Conservation (phyloP, 2,888 invertebrate species). For the Lasioglossum figueresi region DNA sequence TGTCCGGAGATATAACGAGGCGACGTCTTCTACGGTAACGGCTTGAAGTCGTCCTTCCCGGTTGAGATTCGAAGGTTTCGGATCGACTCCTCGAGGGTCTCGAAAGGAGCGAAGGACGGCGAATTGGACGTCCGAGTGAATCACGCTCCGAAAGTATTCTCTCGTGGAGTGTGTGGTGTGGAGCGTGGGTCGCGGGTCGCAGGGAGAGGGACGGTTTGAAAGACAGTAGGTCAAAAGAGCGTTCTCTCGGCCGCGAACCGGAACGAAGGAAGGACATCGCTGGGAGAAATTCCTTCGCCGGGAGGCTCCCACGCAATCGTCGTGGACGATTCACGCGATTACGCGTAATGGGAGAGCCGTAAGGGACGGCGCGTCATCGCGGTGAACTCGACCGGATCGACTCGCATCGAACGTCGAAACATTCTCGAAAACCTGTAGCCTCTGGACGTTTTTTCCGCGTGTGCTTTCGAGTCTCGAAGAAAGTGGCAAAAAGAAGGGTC, state of each 20-base stretch:
- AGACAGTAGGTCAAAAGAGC: slow-evolving; percentile 66
- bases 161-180: background rate
- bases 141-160: slow-evolving; percentile 42
- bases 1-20: background rate
- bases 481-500: background rate
- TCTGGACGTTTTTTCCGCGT: background rate
- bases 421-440: background rate
- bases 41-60: background rate
- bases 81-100: slow-evolving; percentile 28
- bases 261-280: slow-evolving; percentile 59
- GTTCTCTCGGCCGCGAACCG: slow-evolving; percentile 50
- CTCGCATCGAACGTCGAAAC: background rate
- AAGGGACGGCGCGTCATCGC: background rate
- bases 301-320: slow-evolving; percentile 56
- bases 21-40: background rate
- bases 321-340: slow-evolving; percentile 33
- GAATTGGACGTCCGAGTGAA: slow-evolving; percentile 36
- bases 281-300: slow-evolving; percentile 55
- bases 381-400: background rate
- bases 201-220: slow-evolving; percentile 23
- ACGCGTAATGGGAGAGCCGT: slow-evolving; percentile 18
- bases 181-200: slow-evolving; percentile 6
- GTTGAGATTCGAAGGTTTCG: slow-evolving; percentile 6
- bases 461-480: background rate
- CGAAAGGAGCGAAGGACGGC: slow-evolving; percentile 12